Conservation (phyloP, 2,888 invertebrate genomes). For the Oegoconia quadripuncta region DNA sequence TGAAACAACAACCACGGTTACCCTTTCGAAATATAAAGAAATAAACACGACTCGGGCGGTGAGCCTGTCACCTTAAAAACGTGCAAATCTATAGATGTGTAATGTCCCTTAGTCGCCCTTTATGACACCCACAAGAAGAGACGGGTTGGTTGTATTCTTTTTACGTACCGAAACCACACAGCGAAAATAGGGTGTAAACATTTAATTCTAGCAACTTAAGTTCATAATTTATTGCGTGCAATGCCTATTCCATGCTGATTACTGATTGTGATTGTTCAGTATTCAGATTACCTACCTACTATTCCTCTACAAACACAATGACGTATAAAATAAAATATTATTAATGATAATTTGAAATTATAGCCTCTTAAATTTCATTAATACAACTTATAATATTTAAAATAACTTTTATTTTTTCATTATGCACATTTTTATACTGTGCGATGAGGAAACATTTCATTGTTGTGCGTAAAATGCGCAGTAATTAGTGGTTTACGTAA, state of each 20-base stretch:
- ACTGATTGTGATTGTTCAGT: neutral
- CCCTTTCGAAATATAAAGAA: too few species aligned
- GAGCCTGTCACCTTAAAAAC: too few species aligned
- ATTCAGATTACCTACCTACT: neutral
- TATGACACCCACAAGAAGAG: too few species aligned
- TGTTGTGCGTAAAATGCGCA: slow-evolving; percentile 52
- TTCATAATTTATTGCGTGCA: slow-evolving; percentile 1
- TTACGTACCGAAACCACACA: too few species aligned
- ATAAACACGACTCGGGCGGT: too few species aligned
- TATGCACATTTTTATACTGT: slow-evolving; percentile 27
- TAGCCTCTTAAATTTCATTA: slow-evolving; percentile 6
- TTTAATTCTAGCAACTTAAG: neutral
- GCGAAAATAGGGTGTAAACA: too few species aligned
- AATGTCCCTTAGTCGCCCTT: too few species aligned
- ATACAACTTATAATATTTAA: slow-evolving; percentile 23
- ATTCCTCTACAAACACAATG: neutral
- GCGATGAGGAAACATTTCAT: slow-evolving; percentile 52
- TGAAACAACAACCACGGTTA: too few species aligned
- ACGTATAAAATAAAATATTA: too few species aligned
- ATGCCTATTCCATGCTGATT: neutral
- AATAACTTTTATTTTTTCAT: slow-evolving; percentile 28
- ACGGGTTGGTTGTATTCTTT: too few species aligned
- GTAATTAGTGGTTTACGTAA: slow-evolving; percentile 72
- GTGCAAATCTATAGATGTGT: too few species aligned
- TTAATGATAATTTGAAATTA: neutral